Evolutionary conservation across 2,113 vertebrate genomes (phyloP).

Genomic region (Pelecanus crispus): DNA sequence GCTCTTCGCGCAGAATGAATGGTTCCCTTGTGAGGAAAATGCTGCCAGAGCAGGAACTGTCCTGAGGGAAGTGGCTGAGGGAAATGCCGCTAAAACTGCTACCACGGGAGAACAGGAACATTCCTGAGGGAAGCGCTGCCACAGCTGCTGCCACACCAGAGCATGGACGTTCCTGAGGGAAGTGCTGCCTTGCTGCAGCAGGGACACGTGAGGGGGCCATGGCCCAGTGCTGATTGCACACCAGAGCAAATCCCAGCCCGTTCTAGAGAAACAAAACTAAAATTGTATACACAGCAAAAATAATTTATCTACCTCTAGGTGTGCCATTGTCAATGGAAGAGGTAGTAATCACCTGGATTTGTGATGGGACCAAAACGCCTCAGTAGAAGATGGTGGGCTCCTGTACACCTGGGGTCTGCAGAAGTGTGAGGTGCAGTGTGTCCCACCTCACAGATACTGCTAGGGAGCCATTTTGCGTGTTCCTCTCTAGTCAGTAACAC

Average conservation of each 20-base stretch:
- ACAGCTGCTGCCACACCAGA: rapidly evolving
- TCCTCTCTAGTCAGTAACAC: neutral
- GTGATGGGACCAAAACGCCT: neutral
- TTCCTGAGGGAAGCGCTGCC: neutral
- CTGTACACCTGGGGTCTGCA: neutral
- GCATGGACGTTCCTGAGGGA: rapidly evolving
- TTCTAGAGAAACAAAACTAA: neutral
- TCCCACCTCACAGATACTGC: neutral
- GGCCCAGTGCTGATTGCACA: neutral
- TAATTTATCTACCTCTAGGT: neutral
- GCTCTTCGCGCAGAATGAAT: neutral
- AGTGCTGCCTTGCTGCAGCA: neutral
- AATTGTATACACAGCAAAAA: neutral
- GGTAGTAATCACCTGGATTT: neutral
- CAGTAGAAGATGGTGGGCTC: neutral
- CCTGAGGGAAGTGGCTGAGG: neutral
- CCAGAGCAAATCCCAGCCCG: neutral
- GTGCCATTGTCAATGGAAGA: neutral
- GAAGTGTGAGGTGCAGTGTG: neutral
- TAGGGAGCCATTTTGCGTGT: neutral
- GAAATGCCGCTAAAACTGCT: neutral
- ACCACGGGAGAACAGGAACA: rapidly evolving
- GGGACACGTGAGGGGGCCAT: rapidly evolving
- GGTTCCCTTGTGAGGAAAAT: neutral
- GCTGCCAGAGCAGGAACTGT: neutral